phyloP scores from a whole-genome alignment of 2,113 vertebrate genomes.

The Echinops telfairi region DNA sequence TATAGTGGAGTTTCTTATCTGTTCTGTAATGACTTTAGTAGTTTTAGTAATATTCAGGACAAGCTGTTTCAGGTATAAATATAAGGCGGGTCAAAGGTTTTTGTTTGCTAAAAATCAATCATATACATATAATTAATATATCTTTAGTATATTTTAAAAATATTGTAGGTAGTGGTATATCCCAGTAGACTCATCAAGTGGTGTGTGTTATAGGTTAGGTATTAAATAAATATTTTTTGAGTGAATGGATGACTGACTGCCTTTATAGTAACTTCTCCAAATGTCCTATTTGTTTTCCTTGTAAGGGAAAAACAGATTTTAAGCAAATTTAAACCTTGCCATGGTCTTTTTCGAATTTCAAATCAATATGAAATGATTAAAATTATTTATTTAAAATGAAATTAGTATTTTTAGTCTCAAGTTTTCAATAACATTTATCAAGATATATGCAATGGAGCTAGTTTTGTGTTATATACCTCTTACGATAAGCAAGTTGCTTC shows the following conservation, averaged over 20 bases:
- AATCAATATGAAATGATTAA: too few relatives aligned
- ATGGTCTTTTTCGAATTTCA: too few relatives aligned
- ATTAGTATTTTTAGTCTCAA: too few relatives aligned
- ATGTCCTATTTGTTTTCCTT: too few relatives aligned
- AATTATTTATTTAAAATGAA: too few relatives aligned
- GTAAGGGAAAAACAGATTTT: too few relatives aligned
- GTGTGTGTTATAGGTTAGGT: background rate
- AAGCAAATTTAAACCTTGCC: too few relatives aligned
- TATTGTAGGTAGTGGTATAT: constrained; percentile 14
- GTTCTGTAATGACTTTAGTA: background rate
- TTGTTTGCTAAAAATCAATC: constrained; percentile 6
- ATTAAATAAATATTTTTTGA: constrained; percentile 56
- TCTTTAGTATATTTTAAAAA: constrained; percentile 39
- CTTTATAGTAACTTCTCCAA: too few relatives aligned
- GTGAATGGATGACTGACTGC: background rate
- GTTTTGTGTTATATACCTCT: too few relatives aligned
- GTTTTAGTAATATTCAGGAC: constrained; percentile 15
- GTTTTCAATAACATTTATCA: too few relatives aligned
- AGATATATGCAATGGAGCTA: too few relatives aligned
- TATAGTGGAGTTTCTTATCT: background rate
- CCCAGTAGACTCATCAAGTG: constrained; percentile 1
- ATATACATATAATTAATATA: background rate
- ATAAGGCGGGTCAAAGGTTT: background rate
- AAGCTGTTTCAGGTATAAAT: constrained; percentile 4
- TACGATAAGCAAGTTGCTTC: too few relatives aligned